Base-by-base conservation (phyloP, 1,140 invertebrate species). In the Cydia strobilella region DNA sequence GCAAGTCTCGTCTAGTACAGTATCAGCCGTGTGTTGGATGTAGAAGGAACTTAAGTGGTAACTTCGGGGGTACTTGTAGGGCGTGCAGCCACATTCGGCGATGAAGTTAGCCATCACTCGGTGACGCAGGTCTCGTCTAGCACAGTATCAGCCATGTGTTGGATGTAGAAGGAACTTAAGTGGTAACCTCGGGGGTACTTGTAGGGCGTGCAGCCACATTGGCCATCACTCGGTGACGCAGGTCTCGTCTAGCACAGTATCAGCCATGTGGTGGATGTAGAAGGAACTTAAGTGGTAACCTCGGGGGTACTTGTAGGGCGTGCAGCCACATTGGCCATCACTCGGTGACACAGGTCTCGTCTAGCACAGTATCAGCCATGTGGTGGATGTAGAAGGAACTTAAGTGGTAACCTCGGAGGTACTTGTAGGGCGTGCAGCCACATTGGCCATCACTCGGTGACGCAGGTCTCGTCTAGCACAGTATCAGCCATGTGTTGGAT, bases 31-130 rank as follows among this genome's bases (percentile, higher is more conserved):
- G 5, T 7, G 5, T 7, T 35, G 0, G 31, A 9, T 1, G 1
- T 35, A 35, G 7, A 9, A 27, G 10, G 35, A 39, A 39, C 35
- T 73, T 13, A n/a, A 39, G 31, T 18, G 25, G 79, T 77, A 73
- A 90, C 89, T 84, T 80, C 76, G 79, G 0, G 89, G 89, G 78
- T 90, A 92, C 66, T 90, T 90, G 39, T 87, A 90, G 2, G 90
- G 89, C 23, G 90, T 74, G 79, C 90, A 92, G 0, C 83, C 82
- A 73, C 90, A 92, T 5, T 63, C 63, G 0, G 82, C 72, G 1
- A 84, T 45, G 59, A 84, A 89, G 9, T 77, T 86, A 20, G 80
- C 82, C 86, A 92, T 90, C 35, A 10, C 35, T 39, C 35, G 7
- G 35, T 39, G 35, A 39, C 7, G 35, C 35, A 39, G 35, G 35